Evolutionary conservation across 2,113 vertebrate species (phyloP).

Genomic region (Oophaga pumilio): DNA sequence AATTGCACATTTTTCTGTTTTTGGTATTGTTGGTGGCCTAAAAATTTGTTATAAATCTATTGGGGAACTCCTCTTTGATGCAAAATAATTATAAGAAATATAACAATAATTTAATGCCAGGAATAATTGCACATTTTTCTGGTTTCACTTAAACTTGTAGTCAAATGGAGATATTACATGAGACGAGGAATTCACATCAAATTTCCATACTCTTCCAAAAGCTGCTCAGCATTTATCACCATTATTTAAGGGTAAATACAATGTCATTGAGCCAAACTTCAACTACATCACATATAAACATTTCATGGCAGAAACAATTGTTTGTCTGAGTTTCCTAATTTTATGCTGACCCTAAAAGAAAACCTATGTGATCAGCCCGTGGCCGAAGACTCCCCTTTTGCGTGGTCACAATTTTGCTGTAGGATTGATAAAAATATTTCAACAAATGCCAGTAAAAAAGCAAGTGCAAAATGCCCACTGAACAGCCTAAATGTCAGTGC

Average conservation of each 20-base stretch:
- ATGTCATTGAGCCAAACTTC: not conserved
- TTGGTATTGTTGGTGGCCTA: not conserved
- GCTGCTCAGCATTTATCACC: not conserved
- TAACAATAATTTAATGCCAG: not conserved
- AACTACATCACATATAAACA: not conserved
- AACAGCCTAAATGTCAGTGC: too few relatives aligned
- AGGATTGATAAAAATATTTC: too few relatives aligned
- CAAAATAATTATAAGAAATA: not conserved
- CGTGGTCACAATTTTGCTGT: too few relatives aligned
- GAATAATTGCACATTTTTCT: not conserved
- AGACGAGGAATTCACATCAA: not conserved
- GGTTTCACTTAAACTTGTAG: too few relatives aligned
- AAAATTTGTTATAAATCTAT: not conserved
- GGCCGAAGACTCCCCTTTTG: not conserved
- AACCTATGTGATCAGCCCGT: not conserved
- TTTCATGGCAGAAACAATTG: not conserved
- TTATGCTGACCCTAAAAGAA: not conserved
- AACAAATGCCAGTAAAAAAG: too few relatives aligned
- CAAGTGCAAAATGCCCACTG: too few relatives aligned
- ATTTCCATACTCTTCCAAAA: not conserved
- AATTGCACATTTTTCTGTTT: not conserved
- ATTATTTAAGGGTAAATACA: not conserved
- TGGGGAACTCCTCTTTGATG: not conserved
- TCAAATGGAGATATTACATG: not conserved
- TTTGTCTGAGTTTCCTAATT: not conserved